Conservation (phyloP, 2,888 invertebrate genomes). For the Tortrix viridana region DNA sequence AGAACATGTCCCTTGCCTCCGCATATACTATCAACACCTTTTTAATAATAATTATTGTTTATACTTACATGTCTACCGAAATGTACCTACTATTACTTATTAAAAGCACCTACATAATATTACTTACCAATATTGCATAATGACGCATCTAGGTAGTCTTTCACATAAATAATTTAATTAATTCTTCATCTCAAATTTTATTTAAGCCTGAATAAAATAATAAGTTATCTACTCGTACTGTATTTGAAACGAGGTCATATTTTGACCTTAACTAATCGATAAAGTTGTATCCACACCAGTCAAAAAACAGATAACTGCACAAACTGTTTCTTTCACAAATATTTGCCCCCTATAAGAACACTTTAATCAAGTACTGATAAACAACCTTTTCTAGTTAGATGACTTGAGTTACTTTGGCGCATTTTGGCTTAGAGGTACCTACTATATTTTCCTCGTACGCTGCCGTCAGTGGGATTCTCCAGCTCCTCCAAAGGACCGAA, state of each 20-base stretch:
- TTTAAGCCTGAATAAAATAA: background rate
- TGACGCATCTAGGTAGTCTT: too few relatives aligned
- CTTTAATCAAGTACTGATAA: background rate
- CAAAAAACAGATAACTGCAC: too few relatives aligned
- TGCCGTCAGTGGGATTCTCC: background rate
- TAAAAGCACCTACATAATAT: too few relatives aligned
- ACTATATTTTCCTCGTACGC: conserved; percentile 5
- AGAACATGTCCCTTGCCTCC: too few relatives aligned
- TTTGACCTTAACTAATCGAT: background rate
- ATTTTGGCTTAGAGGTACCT: conserved; percentile 10
- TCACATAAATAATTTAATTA: too few relatives aligned
- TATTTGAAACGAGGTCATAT: background rate
- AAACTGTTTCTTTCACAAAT: background rate
- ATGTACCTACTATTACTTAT: too few relatives aligned
- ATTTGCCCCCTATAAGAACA: background rate
- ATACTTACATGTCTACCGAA: too few relatives aligned
- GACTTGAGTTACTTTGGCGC: conserved; percentile 4
- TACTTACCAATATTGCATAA: too few relatives aligned
- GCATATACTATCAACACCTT: too few relatives aligned
- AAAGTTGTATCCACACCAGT: background rate
- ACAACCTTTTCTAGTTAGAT: background rate
- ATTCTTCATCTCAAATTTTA: background rate
- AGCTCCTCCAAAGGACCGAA: background rate
- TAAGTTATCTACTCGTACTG: background rate
- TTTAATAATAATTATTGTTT: too few relatives aligned